Evolutionary conservation across 2,888 invertebrate species (phyloP).

Genomic region (Thymelicus acteon): DNA sequence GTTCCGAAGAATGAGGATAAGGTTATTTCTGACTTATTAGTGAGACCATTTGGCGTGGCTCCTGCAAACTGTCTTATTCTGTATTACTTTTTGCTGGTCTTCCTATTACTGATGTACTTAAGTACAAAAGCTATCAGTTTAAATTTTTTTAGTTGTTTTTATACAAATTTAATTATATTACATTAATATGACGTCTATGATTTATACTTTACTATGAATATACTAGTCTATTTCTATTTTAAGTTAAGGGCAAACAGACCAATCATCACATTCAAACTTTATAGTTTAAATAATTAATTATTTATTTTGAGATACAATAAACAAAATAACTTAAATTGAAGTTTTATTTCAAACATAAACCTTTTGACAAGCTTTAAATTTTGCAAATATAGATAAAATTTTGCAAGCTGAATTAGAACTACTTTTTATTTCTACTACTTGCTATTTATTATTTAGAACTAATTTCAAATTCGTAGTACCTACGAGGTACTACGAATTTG

Average conservation of each 20-base stretch:
- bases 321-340: not conserved
- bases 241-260: not conserved
- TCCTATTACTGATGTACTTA: not conserved
- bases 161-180: not conserved
- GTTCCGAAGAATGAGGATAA: too few relatives aligned
- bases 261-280: slow-evolving; percentile 7
- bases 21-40: too few relatives aligned
- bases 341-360: too few relatives aligned
- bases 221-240: slow-evolving; percentile 9
- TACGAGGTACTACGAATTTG: too few relatives aligned
- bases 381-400: too few relatives aligned
- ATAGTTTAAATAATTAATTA: not conserved
- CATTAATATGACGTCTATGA: too few relatives aligned
- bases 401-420: too few relatives aligned
- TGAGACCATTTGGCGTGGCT: not conserved
- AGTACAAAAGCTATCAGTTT: not conserved
- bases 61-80: not conserved
- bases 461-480: too few relatives aligned
- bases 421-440: too few relatives aligned
- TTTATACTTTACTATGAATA: slow-evolving; percentile 1
- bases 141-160: not conserved
- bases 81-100: not conserved
- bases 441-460: too few relatives aligned
- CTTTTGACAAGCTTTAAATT: too few relatives aligned
- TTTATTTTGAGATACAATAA: slow-evolving; percentile 17